phyloP scores from a whole-genome alignment of 1,140 invertebrate genomes.

The Triops cancriformis region DNA sequence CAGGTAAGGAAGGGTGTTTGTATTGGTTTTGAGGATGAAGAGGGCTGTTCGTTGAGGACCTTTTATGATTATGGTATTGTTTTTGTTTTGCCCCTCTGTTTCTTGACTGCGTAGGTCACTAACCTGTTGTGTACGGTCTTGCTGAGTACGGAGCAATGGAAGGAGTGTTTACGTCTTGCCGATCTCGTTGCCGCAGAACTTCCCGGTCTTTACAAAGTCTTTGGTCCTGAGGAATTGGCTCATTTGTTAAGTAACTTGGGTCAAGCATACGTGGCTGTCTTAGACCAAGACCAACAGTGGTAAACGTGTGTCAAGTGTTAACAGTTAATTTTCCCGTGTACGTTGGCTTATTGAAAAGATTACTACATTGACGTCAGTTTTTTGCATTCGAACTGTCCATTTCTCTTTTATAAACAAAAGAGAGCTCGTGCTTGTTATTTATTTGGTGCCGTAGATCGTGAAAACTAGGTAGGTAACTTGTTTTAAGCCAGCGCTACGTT shows the following conservation, averaged over 20 bases:
- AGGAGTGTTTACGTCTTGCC: conserved; percentile 67
- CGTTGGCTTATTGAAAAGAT: no score
- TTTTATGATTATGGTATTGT: neutral
- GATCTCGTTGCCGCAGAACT: conserved; percentile 70
- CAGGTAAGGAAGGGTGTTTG: conserved; percentile 43
- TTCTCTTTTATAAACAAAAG: no score
- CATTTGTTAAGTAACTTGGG: conserved; percentile 18
- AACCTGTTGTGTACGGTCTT: conserved; percentile 71
- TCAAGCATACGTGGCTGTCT: conserved; percentile 20
- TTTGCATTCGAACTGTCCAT: no score
- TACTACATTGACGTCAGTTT: no score
- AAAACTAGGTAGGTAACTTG: no score
- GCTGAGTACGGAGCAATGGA: conserved; percentile 59
- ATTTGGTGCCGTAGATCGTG: no score
- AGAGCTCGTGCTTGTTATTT: no score
- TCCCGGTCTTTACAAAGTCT: conserved; percentile 61
- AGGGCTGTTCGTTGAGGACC: conserved; percentile 32
- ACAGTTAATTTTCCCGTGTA: neutral
- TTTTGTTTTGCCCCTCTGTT: neutral
- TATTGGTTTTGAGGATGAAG: conserved; percentile 39
- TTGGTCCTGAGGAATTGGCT: conserved; percentile 17
- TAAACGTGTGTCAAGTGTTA: neutral
- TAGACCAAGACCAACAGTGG: conserved; percentile 14
- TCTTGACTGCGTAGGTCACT: conserved; percentile 47
- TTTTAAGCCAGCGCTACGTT: no score